A percentile compares a stretch with the other conserved stretches of the same genome.
Conservation (phyloP, 2,113 vertebrate genomes). For the Zosterops borbonicus region DNA sequence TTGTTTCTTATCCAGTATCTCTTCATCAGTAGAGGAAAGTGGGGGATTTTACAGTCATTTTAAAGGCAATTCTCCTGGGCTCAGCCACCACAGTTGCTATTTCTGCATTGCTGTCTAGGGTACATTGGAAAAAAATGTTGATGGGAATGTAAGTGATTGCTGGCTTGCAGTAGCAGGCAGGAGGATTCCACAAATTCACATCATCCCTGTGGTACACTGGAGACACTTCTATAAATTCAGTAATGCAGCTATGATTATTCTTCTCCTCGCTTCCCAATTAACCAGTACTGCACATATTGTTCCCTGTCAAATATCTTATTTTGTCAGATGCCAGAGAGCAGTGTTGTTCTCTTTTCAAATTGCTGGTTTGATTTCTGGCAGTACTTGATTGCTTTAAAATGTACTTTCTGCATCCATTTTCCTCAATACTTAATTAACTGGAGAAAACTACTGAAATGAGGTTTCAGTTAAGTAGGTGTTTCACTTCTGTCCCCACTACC, state of each 20-base stretch:
- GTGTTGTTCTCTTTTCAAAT: slow-evolving; percentile 58
- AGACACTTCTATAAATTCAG: slow-evolving; percentile 36
- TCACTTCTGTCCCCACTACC: slow-evolving; percentile 22
- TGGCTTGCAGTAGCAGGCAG: slow-evolving; percentile 35
- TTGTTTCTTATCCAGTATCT: not conserved
- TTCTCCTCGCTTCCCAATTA: slow-evolving; percentile 55
- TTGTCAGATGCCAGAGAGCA: slow-evolving; percentile 55
- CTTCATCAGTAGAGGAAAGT: not conserved
- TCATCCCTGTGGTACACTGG: not conserved
- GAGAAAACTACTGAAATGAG: slow-evolving; percentile 46
- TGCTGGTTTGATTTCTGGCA: slow-evolving; percentile 63
- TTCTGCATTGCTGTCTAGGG: slow-evolving; percentile 13
- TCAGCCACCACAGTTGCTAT: slow-evolving; percentile 15
- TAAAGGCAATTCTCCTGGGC: not conserved
- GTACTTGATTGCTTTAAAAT: slow-evolving; percentile 59
- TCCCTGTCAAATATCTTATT: slow-evolving; percentile 56
- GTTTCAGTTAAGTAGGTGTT: slow-evolving; percentile 54
- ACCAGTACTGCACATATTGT: slow-evolving; percentile 61
- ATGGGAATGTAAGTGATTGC: not conserved
- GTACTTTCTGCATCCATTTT: slow-evolving; percentile 55
- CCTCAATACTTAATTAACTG: slow-evolving; percentile 61
- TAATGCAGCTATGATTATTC: slow-evolving; percentile 60
- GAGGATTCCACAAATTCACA: slow-evolving; percentile 12
- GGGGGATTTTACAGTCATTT: not conserved
- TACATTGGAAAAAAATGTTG: not conserved